These are phyloP conservation scores for Galerucella pusilla DNA, from an alignment of 2,888 invertebrate genomes.

Conservation along the genomic window DNA sequence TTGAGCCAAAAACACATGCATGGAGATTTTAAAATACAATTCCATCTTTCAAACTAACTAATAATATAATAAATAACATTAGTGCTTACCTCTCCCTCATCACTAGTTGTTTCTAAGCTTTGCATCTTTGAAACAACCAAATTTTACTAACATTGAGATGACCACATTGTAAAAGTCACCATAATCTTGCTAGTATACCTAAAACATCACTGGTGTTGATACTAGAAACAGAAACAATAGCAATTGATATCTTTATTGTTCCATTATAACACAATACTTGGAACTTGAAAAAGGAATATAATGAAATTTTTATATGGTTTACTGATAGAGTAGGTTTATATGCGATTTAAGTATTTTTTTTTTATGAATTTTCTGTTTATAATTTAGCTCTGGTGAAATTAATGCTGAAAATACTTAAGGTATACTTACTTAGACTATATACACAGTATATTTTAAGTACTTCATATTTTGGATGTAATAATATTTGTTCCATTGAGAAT, in stretches of 20 bases:
- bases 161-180: conserved; percentile 53
- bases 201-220: conserved; percentile 23
- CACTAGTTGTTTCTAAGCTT: conserved; percentile 75
- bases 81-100: conserved; percentile 73
- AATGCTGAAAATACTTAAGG: neutral
- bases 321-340: too few relatives aligned
- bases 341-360: too few relatives aligned
- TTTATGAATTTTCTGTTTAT: too few relatives aligned
- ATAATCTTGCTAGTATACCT: conserved; percentile 19
- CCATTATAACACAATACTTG: neutral
- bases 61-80: conserved; percentile 2
- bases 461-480: neutral
- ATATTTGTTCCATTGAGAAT: neutral
- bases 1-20: too few relatives aligned
- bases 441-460: neutral
- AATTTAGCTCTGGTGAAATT: too few relatives aligned
- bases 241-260: neutral
- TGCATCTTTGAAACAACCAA: conserved; percentile 69
- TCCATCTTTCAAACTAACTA: neutral
- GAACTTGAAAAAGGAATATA: too few relatives aligned
- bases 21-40: neutral
- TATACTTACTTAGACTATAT: neutral
- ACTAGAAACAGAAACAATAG: conserved; percentile 16
- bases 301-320: too few relatives aligned
- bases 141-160: conserved; percentile 65